These are phyloP conservation scores for Phlogophora meticulosa DNA, from an alignment of 2,888 invertebrate species.

Conservation along the genomic window DNA sequence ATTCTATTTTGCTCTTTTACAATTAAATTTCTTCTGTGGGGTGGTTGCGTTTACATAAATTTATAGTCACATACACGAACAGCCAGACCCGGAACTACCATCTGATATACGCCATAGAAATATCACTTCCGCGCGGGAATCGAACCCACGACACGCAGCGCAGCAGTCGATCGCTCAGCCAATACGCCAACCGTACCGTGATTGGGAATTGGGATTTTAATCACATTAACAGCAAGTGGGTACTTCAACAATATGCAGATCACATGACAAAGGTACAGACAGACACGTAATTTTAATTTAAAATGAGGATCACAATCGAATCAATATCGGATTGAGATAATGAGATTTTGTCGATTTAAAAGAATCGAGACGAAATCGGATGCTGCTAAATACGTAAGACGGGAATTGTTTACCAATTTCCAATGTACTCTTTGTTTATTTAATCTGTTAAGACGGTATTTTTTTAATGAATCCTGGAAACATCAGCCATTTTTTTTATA, in stretches of 20 bases:
- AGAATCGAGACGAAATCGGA: constrained; percentile 40
- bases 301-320: constrained; percentile 56
- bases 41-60: too few species aligned
- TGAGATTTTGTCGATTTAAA: constrained; percentile 58
- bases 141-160: too few species aligned
- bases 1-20: too few species aligned
- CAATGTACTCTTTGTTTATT: neutral
- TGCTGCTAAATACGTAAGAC: constrained; percentile 20
- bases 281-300: constrained; percentile 54
- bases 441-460: neutral
- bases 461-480: constrained; percentile 13
- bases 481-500: too few species aligned
- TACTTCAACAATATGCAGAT: constrained; percentile 41
- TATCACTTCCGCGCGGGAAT: too few species aligned
- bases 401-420: constrained; percentile 21
- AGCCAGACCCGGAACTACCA: too few species aligned
- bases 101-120: too few species aligned
- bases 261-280: constrained; percentile 29
- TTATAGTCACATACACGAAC: too few species aligned
- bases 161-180: too few species aligned
- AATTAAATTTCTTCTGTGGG: too few species aligned
- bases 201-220: neutral
- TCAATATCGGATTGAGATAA: constrained; percentile 51
- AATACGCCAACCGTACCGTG: too few species aligned
- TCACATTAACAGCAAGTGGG: constrained; percentile 6